phyloP scores from a whole-genome alignment of 2,113 vertebrate species.

The Sprattus sprattus region DNA sequence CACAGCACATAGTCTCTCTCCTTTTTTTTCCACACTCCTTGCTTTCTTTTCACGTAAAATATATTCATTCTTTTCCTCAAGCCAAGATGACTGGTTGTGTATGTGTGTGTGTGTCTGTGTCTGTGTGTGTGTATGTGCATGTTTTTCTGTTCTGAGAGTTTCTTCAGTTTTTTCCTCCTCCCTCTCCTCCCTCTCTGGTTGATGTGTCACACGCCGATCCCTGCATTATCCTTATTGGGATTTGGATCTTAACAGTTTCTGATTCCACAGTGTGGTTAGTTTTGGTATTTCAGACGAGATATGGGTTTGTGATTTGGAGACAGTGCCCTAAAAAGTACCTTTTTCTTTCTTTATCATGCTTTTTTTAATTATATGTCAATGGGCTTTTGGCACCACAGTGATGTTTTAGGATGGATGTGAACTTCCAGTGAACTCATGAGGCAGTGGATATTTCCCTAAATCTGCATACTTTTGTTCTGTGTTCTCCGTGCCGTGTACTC shows the following conservation, averaged over 20 bases:
- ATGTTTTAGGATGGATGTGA: not conserved
- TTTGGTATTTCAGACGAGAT: not conserved
- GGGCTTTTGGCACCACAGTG: not conserved
- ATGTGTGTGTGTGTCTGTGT: constrained; percentile 11
- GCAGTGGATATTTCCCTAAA: no score
- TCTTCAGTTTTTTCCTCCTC: not conserved
- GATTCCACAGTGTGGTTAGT: not conserved
- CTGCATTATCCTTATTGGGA: not conserved
- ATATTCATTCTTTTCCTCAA: not conserved
- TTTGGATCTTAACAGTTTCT: not conserved
- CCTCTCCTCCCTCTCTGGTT: not conserved
- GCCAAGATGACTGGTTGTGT: not conserved
- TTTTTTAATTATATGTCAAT: not conserved
- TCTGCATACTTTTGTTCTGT: not conserved
- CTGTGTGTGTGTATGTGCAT: constrained; percentile 35
- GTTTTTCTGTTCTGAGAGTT: constrained; percentile 18
- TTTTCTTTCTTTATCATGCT: not conserved
- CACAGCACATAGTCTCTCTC: not conserved
- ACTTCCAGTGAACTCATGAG: not conserved
- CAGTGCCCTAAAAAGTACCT: not conserved
- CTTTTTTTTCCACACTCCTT: no score
- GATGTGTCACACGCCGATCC: not conserved
- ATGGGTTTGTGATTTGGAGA: not conserved
- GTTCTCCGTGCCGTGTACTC: not conserved
- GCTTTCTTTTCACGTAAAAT: not conserved